Percentiles rank a stretch among this genome's conserved stretches.
Conservation (phyloP, 2,113 vertebrate species). For the Megalops atlanticus region DNA sequence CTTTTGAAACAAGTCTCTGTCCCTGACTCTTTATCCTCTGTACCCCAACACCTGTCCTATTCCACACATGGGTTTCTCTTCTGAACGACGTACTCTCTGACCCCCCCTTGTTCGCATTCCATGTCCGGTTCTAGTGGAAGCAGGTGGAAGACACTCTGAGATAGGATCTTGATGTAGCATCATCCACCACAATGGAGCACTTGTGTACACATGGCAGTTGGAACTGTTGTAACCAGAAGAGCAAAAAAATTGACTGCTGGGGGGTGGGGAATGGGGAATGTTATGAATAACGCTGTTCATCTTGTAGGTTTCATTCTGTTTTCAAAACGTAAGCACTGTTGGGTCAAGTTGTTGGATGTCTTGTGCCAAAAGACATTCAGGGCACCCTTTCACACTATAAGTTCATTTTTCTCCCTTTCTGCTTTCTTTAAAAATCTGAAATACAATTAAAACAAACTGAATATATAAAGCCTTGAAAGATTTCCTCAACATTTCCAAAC, state of each 20-base stretch:
- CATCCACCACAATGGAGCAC: conserved; percentile 40
- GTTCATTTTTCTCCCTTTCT: neutral
- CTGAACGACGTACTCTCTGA: conserved; percentile 46
- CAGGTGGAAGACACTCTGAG: conserved; percentile 52
- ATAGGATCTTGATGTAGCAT: neutral
- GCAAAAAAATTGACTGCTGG: neutral
- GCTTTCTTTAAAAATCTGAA: neutral
- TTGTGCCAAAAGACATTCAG: neutral
- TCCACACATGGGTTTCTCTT: conserved; percentile 29
- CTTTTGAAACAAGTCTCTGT: too few species aligned
- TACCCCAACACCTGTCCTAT: conserved; percentile 47
- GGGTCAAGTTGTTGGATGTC: neutral
- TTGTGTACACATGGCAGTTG: conserved; percentile 26
- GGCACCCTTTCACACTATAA: too few species aligned
- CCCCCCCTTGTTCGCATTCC: conserved; percentile 49
- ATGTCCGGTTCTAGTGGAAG: conserved; percentile 47
- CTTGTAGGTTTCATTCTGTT: neutral
- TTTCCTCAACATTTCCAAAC: too few species aligned
- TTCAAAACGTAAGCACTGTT: neutral
- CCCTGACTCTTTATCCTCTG: neutral
- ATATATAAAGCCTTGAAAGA: too few species aligned
- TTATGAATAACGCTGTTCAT: neutral
- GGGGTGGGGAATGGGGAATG: neutral
- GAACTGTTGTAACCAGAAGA: neutral
- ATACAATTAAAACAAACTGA: too few species aligned